phyloP scores from a whole-genome alignment of 2,797 vertebrate genomes.

The Paguma larvata region DNA sequence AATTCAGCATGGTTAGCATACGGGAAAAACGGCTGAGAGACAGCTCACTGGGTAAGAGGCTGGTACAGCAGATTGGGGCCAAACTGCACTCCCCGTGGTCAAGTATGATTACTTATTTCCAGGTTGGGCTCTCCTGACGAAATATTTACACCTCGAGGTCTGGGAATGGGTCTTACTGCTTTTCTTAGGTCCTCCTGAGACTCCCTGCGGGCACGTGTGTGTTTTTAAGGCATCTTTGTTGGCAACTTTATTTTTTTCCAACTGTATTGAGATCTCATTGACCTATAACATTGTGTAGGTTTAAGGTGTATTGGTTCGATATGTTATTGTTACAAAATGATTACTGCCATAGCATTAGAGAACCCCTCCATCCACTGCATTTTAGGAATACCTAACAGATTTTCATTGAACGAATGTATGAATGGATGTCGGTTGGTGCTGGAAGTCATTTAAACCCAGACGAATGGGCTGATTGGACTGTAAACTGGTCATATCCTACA shows the following conservation, averaged over 20 bases:
- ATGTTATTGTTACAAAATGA: neutral
- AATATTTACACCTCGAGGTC: neutral
- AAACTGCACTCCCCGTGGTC: accelerated
- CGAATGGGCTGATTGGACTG: neutral
- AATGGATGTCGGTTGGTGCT: neutral
- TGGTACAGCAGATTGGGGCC: accelerated
- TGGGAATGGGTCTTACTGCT: neutral
- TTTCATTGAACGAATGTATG: neutral
- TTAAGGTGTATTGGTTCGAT: neutral
- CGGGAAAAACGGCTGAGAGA: neutral
- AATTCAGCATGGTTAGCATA: accelerated
- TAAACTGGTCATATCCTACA: neutral
- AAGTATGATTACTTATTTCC: neutral
- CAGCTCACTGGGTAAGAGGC: neutral
- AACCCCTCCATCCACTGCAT: no score
- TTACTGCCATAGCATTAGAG: neutral
- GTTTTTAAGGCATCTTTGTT: neutral
- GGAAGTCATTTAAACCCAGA: neutral
- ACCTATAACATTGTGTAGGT: neutral
- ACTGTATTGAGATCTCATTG: neutral
- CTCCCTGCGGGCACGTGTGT: neutral
- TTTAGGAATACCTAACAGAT: neutral
- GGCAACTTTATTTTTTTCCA: neutral
- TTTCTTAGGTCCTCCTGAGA: neutral
- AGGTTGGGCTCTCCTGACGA: neutral